These are phyloP conservation scores for Tachysurus vachellii DNA, from an alignment of 2,113 vertebrate genomes.

Conservation along the genomic window DNA sequence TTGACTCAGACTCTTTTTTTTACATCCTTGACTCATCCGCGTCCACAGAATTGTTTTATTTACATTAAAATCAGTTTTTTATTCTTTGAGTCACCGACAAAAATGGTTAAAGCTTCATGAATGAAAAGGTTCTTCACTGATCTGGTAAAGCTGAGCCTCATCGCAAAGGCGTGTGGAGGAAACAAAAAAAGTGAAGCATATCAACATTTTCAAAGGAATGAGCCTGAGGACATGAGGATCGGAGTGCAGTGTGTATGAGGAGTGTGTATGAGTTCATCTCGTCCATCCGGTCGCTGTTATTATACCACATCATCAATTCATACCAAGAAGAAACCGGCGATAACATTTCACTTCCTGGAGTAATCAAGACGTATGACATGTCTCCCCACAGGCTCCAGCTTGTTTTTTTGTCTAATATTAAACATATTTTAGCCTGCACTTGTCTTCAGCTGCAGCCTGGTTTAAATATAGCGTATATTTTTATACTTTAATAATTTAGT, in stretches of 20 bases:
- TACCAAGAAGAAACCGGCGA: background rate
- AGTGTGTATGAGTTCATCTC: conserved; percentile 52
- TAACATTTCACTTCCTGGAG: conserved; percentile 7
- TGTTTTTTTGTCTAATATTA: background rate
- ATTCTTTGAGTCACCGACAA: background rate
- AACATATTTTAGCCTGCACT: background rate
- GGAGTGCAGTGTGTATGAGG: background rate
- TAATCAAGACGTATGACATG: background rate
- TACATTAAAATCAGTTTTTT: background rate
- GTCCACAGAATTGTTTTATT: background rate
- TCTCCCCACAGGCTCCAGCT: background rate
- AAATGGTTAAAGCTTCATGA: background rate
- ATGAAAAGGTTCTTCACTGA: background rate
- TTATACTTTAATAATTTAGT: background rate
- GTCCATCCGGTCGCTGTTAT: conserved; percentile 58
- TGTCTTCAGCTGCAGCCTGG: background rate
- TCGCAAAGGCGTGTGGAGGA: background rate
- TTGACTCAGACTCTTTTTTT: background rate
- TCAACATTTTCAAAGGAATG: conserved; percentile 63
- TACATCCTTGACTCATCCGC: background rate
- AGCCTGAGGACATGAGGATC: conserved; percentile 60
- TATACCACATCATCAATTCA: too few relatives aligned
- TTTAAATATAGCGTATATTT: background rate
- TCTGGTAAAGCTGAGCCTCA: too few relatives aligned
- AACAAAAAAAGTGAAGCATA: background rate